These are phyloP conservation scores for Anguilla pacifica DNA, from an alignment of 2,797 vertebrate genomes.

Conservation along the genomic window DNA sequence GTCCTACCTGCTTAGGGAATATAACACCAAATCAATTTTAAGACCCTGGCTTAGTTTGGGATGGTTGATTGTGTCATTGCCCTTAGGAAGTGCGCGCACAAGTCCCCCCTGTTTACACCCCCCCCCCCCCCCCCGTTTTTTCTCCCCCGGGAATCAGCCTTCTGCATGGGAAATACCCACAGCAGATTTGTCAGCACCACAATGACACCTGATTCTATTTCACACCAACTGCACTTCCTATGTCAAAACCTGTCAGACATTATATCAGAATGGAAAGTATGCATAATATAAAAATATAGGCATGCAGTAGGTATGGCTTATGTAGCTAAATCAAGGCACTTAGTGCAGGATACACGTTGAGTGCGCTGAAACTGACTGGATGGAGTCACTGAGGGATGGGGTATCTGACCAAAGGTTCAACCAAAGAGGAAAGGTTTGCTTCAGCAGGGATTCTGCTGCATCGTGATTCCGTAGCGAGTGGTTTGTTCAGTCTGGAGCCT, in stretches of 20 bases:
- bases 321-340: not conserved
- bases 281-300: not conserved
- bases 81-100: not conserved
- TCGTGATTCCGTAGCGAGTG: not conserved
- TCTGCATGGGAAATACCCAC: not conserved
- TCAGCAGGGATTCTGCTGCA: not conserved
- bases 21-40: conserved; percentile 22
- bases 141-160: not conserved
- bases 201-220: not conserved
- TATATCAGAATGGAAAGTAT: not conserved
- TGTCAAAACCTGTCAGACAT: not conserved
- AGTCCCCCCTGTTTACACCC: not conserved
- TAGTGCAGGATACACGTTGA: not conserved
- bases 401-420: not conserved
- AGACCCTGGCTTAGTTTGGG: not conserved
- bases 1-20: conserved; percentile 15
- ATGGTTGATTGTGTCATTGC: conserved; percentile 11
- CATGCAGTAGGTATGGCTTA: not conserved
- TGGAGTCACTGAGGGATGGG: not conserved
- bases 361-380: not conserved
- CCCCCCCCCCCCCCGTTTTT: not conserved
- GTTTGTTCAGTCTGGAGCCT: not conserved
- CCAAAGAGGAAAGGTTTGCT: not conserved
- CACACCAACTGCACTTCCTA: not conserved
- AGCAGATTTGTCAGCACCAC: not conserved